Evolutionary conservation across 2,888 invertebrate genomes (phyloP), one percentile per base, ranked within the genome.

Genomic region (Tethea ocularis): DNA sequence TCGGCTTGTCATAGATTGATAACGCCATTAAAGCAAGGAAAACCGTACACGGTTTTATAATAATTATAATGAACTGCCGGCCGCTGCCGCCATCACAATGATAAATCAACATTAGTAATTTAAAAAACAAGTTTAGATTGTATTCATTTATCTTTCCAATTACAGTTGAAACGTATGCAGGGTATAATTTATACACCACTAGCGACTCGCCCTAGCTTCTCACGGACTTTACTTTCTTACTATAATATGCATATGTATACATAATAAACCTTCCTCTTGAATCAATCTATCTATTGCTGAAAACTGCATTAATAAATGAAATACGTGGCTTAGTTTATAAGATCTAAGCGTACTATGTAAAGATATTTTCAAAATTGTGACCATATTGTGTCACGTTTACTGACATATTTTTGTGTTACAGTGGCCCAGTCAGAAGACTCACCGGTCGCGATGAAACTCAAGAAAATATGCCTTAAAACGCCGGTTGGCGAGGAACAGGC

Each of bases 391-490:
- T 26, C 13, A 22, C 38, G 29, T 57, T 36, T 26, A 57, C 29
- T 58, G 67, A 60, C 52, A 29, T 56, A 41, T 58, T 46, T 72
- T 83, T 78, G 63, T 82, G 71, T 93, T 93, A 58, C 93, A 95
- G 95, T 95, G 94, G 95, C 95, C 84, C 94, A 95, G 88, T 94
- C 95, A 76, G 95, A 95, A 90, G 94, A 94, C 86, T 94, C 95
- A 83, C 95, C 95, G 83, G 93, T 95, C 85, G 95, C 95, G 81
- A 95, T 94, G 91, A 95, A 95, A 93, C 93, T 95, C 90, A 95
- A 95, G 93, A 95, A 95, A 94, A 95, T 95, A 87, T 95, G 95
- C 95, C 94, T 95, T 88, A 94, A 95, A 88, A 95, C 95, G 91
- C 95, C 95, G 78, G 93, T 95, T 69, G 94, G 95, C 88, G 95